Evolutionary conservation across 92 coral and sea anemone species (phyloP).

Genomic region (Bergia sp.): DNA sequence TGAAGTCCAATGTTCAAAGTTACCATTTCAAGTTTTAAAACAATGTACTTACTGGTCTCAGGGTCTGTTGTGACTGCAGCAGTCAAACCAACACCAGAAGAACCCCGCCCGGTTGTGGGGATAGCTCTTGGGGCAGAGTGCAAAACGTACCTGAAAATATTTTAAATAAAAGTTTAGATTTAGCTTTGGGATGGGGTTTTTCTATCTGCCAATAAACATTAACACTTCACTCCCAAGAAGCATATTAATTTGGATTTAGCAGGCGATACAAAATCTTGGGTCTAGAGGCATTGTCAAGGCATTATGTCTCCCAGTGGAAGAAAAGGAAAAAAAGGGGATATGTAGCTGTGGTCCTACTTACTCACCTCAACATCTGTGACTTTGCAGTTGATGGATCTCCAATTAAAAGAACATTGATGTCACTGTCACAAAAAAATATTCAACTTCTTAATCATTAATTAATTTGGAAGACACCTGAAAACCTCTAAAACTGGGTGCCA

Average conservation of each 20-base stretch:
- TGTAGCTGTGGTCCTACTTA: neutral
- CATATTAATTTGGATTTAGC: too few species aligned
- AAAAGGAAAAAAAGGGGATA: too few species aligned
- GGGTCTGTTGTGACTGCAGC: constrained; percentile 99
- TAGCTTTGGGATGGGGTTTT: neutral
- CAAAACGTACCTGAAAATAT: constrained; percentile 79
- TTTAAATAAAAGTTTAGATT: neutral
- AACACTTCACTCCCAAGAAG: too few species aligned
- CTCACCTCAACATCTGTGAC: constrained; percentile 93
- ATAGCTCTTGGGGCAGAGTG: constrained; percentile 98
- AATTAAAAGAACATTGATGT: constrained; percentile 91
- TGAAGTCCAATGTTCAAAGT: neutral
- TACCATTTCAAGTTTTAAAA: neutral
- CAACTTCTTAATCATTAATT: too few species aligned
- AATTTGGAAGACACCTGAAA: neutral
- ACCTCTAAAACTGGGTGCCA: too few species aligned
- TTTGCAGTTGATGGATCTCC: constrained; percentile 99
- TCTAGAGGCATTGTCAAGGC: too few species aligned
- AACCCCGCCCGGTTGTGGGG: constrained; percentile 98
- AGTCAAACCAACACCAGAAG: constrained; percentile 97
- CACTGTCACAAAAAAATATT: constrained; percentile 57
- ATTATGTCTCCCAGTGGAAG: too few species aligned
- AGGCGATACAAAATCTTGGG: too few species aligned
- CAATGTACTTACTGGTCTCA: constrained; percentile 77
- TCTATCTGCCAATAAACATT: too few species aligned